Percentiles rank a stretch among this genome's conserved stretches.
phyloP scores from a whole-genome alignment of 2,113 vertebrate species.

The Actenoides lindsayi region DNA sequence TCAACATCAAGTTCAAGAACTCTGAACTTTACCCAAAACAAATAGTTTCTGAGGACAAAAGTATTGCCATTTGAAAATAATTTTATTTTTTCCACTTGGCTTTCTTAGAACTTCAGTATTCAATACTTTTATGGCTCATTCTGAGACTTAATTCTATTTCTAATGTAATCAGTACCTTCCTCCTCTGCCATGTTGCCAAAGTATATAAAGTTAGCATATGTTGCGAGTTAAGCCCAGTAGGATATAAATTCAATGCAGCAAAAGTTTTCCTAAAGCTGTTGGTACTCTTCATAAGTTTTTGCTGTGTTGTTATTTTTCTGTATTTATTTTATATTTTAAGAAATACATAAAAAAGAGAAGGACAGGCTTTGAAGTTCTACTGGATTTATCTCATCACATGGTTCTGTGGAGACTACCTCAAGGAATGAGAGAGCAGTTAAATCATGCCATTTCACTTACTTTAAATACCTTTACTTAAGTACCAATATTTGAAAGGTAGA shows the following conservation, averaged over 20 bases:
- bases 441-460: not conserved
- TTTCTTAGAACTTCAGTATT: not conserved
- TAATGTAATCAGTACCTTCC: not conserved
- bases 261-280: not conserved
- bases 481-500: not conserved
- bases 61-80: not conserved
- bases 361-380: not conserved
- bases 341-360: not conserved
- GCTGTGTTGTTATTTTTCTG: not conserved
- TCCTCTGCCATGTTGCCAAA: not conserved
- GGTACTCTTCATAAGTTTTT: not conserved
- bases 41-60: not conserved
- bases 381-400: rapidly evolving
- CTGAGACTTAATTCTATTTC: not conserved
- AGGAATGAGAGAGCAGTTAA: not conserved
- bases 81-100: not conserved
- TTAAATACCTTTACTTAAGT: not conserved
- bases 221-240: not conserved
- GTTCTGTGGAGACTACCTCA: not conserved
- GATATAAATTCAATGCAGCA: not conserved
- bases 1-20: not conserved
- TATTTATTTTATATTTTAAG: not conserved
- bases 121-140: not conserved
- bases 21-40: not conserved
- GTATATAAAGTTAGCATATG: not conserved